These are phyloP conservation scores for Drosophila nr. perissopoda DNA, from an alignment of 2,888 invertebrate genomes.

Conservation along the genomic window DNA sequence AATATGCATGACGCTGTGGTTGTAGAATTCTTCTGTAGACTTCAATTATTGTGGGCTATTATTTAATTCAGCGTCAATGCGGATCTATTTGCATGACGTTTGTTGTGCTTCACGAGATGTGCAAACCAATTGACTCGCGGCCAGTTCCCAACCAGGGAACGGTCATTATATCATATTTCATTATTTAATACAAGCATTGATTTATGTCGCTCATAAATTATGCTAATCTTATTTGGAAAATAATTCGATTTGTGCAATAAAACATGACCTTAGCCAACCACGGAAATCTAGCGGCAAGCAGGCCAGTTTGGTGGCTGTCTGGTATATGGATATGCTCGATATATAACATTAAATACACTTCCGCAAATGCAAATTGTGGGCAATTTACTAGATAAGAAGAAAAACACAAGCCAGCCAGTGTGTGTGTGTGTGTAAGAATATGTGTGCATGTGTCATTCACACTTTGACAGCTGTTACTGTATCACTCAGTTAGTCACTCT, in stretches of 20 bases:
- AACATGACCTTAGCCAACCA: slow-evolving; percentile 21
- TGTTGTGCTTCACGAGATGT: slow-evolving; percentile 30
- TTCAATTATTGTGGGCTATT: slow-evolving; percentile 51
- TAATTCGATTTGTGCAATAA: slow-evolving; percentile 46
- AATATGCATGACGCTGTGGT: background rate
- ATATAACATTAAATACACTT: slow-evolving; percentile 31
- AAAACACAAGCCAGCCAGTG: slow-evolving; percentile 5
- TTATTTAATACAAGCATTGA: slow-evolving; percentile 34
- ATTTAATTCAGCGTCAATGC: slow-evolving; percentile 59
- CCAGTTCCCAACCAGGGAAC: slow-evolving; percentile 5
- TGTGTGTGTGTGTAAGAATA: background rate
- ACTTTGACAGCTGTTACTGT: slow-evolving; percentile 74
- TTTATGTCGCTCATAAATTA: slow-evolving; percentile 57
- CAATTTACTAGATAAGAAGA: slow-evolving; percentile 37
- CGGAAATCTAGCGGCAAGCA: slow-evolving; percentile 8
- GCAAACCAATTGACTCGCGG: slow-evolving; percentile 27
- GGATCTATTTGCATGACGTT: slow-evolving; percentile 16
- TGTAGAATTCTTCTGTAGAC: slow-evolving; percentile 8
- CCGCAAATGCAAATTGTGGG: slow-evolving; percentile 36
- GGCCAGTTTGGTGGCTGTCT: slow-evolving; percentile 1
- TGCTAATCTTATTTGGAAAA: slow-evolving; percentile 39
- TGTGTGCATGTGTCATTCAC: slow-evolving; percentile 46
- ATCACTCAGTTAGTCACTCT: slow-evolving; percentile 68
- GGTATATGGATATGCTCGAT: background rate
- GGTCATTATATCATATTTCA: slow-evolving; percentile 21